phyloP scores from a whole-genome alignment of 2,797 vertebrate species.

The Botia almorhae region DNA sequence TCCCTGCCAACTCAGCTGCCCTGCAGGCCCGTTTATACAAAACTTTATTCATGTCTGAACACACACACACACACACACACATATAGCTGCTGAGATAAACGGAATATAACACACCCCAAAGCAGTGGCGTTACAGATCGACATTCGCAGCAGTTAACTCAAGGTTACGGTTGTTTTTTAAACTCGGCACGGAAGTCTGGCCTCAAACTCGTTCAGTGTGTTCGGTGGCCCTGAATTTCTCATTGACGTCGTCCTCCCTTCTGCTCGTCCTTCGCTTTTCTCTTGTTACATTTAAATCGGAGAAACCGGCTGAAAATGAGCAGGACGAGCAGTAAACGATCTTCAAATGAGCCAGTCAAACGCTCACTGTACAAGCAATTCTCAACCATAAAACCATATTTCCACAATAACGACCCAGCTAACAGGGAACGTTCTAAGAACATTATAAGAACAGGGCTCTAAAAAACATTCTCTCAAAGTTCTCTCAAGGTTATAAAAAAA shows the following conservation, averaged over 20 bases:
- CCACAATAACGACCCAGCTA: background rate
- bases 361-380: background rate
- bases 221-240: constrained; percentile 54
- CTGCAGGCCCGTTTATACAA: constrained; percentile 67
- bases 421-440: too few species aligned
- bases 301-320: constrained; percentile 21
- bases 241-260: constrained; percentile 37
- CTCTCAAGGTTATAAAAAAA: too few species aligned
- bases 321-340: background rate
- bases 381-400: background rate
- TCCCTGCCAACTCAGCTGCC: constrained; percentile 54
- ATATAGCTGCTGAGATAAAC: constrained; percentile 48
- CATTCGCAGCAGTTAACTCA: constrained; percentile 52
- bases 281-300: constrained; percentile 44
- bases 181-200: constrained; percentile 44
- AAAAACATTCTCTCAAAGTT: too few species aligned
- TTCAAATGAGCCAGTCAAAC: background rate
- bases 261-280: constrained; percentile 10
- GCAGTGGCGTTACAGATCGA: constrained; percentile 40
- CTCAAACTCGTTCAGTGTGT: constrained; percentile 51
- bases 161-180: constrained; percentile 55
- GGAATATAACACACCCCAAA: constrained; percentile 23
- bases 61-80: constrained; percentile 60
- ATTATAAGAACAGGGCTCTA: too few species aligned
- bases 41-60: constrained; percentile 73